Conservation (phyloP, 2,888 invertebrate genomes). For the Platynereis dumerilii region DNA sequence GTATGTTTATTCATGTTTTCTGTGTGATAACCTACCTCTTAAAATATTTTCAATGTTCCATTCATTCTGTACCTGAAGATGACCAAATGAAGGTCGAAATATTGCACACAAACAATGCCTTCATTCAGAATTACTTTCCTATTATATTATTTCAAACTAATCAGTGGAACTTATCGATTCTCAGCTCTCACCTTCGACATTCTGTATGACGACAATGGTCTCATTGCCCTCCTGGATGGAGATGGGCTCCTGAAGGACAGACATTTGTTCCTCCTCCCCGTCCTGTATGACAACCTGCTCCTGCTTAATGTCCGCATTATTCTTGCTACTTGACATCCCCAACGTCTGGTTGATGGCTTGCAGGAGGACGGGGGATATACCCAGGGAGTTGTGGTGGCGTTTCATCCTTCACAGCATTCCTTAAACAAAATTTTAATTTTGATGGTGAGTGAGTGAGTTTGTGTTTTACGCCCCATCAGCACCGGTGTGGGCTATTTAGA, state of each 20-base stretch:
- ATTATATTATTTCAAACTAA: no score
- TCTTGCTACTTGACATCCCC: conserved; percentile 21
- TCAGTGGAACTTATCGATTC: no score
- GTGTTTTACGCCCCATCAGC: no score
- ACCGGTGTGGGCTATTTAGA: no score
- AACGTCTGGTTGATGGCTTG: conserved; percentile 59
- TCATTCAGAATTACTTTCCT: no score
- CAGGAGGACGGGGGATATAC: conserved; percentile 59
- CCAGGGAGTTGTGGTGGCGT: conserved; percentile 41
- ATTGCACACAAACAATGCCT: no score
- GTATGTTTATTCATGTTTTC: no score
- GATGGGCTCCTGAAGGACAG: conserved; percentile 43
- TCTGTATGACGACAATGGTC: conserved; percentile 28
- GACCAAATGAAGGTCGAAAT: no score
- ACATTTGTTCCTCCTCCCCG: conserved; percentile 4
- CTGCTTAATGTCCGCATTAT: not conserved
- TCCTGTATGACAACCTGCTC: conserved; percentile 7
- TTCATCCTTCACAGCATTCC: not conserved
- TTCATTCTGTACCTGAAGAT: no score
- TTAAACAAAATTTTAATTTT: not conserved
- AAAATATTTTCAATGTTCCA: no score
- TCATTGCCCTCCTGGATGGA: conserved; percentile 14
- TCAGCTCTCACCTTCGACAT: conserved; percentile 16
- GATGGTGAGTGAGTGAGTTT: no score
- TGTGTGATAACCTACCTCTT: no score